Evolutionary conservation across 2,113 vertebrate genomes (phyloP).

Genomic region (Brachyistius frenatus): DNA sequence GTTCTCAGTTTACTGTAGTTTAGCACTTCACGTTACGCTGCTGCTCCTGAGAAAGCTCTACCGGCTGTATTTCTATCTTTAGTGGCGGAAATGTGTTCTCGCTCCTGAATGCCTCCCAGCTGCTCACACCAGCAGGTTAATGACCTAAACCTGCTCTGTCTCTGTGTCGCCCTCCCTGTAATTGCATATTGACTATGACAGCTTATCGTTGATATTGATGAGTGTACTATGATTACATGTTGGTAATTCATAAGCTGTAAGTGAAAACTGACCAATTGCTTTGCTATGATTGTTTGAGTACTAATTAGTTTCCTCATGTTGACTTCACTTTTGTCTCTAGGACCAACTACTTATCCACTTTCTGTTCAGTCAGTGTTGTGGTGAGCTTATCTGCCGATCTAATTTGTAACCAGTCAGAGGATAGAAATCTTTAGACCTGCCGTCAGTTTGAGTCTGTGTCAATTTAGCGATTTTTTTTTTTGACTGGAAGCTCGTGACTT

Average conservation of each 20-base stretch:
- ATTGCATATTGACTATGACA: conserved; percentile 55
- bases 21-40: conserved; percentile 36
- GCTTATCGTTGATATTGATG: conserved; percentile 56
- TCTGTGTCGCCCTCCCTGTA: conserved; percentile 46
- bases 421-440: conserved; percentile 35
- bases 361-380: conserved; percentile 68
- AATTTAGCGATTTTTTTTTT: conserved; percentile 9
- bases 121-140: conserved; percentile 39
- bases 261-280: conserved; percentile 68
- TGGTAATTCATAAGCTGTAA: conserved; percentile 63
- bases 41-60: conserved; percentile 17
- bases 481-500: conserved; percentile 29
- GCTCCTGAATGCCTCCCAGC: conserved; percentile 46
- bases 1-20: conserved; percentile 53
- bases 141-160: conserved; percentile 42
- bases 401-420: conserved; percentile 35
- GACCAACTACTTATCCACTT: conserved; percentile 62
- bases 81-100: conserved; percentile 35
- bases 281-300: conserved; percentile 70
- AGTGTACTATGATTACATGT: conserved; percentile 72
- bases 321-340: conserved; percentile 61
- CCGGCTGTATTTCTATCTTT: conserved; percentile 48
- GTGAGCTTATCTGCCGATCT: conserved; percentile 56
- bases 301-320: conserved; percentile 62
- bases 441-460: conserved; percentile 12